phyloP scores from a whole-genome alignment of 2,797 vertebrate genomes.

The Erpetoichthys calabaricus region DNA sequence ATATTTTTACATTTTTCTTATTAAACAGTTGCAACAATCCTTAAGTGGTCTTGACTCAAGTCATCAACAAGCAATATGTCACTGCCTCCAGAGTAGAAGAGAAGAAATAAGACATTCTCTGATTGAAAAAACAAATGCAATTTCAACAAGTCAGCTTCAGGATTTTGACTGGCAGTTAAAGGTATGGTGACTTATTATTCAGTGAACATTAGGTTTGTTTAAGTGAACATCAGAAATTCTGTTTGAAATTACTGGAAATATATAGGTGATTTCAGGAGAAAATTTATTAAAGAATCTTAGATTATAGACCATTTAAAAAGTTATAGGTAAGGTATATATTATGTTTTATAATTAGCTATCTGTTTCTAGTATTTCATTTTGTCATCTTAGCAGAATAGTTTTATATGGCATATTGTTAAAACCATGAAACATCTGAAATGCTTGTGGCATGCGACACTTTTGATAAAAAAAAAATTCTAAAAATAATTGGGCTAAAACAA shows the following conservation, averaged over 20 bases:
- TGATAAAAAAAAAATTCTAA: too few relatives aligned
- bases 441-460: too few relatives aligned
- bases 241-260: slow-evolving; percentile 4
- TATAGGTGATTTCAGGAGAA: neutral
- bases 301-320: too few relatives aligned
- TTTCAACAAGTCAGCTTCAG: slow-evolving; percentile 69
- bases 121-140: slow-evolving; percentile 58
- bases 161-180: slow-evolving; percentile 96
- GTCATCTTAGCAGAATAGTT: too few relatives aligned
- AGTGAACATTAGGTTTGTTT: neutral
- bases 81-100: slow-evolving; percentile 61
- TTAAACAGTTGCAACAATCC: slow-evolving; percentile 45
- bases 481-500: too few relatives aligned
- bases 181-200: slow-evolving; percentile 37
- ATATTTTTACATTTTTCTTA: too few relatives aligned
- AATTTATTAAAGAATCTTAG: too few relatives aligned
- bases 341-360: too few relatives aligned
- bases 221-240: neutral
- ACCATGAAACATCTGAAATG: too few relatives aligned
- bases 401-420: too few relatives aligned
- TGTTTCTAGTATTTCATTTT: too few relatives aligned
- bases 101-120: slow-evolving; percentile 66
- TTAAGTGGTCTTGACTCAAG: slow-evolving; percentile 44
- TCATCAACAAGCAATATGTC: slow-evolving; percentile 47
- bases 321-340: too few relatives aligned